These are phyloP conservation scores for Spermophilus dauricus DNA, from an alignment of 2,113 vertebrate genomes.

Conservation along the genomic window DNA sequence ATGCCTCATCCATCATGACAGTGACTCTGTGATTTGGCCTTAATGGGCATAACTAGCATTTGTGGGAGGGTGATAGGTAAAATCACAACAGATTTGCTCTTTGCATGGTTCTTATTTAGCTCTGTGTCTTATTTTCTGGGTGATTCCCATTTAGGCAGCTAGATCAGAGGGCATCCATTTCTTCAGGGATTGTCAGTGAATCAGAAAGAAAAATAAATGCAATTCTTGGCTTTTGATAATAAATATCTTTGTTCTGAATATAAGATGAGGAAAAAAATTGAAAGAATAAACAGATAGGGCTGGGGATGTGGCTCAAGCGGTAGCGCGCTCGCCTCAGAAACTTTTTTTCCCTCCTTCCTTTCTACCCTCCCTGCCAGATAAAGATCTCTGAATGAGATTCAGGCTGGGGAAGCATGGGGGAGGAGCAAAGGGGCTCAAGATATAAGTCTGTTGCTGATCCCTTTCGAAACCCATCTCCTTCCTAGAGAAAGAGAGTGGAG, in stretches of 20 bases:
- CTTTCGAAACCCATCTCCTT: not conserved
- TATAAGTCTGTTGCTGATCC: not conserved
- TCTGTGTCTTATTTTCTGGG: not conserved
- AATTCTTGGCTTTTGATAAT: constrained; percentile 1
- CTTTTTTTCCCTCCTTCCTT: not conserved
- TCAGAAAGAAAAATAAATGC: not conserved
- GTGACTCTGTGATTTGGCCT: not conserved
- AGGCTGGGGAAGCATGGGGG: not conserved
- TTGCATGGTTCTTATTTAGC: not conserved
- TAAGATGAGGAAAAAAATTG: not conserved
- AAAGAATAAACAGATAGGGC: not conserved
- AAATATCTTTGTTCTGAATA: constrained; percentile 8
- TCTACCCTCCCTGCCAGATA: not conserved
- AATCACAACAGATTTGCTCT: not conserved
- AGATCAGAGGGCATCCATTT: not conserved
- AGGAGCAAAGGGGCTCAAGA: not conserved
- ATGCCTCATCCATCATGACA: not conserved
- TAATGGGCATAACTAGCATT: not conserved
- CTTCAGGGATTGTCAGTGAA: not conserved
- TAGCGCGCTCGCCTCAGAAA: too few species aligned
- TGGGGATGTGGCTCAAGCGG: too few species aligned
- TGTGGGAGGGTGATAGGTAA: not conserved
- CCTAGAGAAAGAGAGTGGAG: not conserved
- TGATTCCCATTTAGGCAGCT: not conserved
- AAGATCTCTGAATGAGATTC: not conserved